These are phyloP conservation scores for Coracopsis vasa DNA, from an alignment of 2,113 vertebrate genomes.

Conservation along the genomic window DNA sequence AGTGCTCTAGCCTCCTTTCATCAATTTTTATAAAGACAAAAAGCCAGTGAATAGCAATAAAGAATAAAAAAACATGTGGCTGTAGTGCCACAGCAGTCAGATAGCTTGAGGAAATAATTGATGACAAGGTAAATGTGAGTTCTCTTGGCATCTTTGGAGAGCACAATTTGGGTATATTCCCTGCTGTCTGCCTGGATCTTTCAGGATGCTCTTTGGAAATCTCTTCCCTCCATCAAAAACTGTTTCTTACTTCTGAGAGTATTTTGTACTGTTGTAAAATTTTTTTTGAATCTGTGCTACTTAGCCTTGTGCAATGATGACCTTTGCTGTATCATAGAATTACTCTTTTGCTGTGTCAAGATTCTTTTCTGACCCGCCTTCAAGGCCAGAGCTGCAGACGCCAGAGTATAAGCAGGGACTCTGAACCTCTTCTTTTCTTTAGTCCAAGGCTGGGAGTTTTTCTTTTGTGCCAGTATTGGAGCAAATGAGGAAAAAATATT, in stretches of 20 bases:
- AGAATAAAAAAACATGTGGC: neutral
- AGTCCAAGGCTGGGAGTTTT: neutral
- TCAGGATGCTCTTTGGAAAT: neutral
- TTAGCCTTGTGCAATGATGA: neutral
- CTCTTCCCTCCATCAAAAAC: neutral
- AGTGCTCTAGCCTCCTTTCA: neutral
- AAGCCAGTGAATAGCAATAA: neutral
- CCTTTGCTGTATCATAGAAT: neutral
- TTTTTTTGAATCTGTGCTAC: neutral
- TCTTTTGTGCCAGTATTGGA: neutral
- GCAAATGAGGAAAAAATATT: neutral
- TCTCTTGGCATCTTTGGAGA: neutral
- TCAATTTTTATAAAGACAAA: neutral
- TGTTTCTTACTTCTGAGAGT: neutral
- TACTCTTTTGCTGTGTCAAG: neutral
- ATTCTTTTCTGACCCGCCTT: neutral
- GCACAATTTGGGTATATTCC: neutral
- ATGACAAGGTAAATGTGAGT: neutral
- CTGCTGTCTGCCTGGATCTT: neutral
- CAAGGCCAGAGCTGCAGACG: neutral
- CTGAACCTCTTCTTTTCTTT: neutral
- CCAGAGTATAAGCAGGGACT: neutral
- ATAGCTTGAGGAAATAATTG: neutral
- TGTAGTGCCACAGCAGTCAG: neutral
- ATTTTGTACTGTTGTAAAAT: neutral